phyloP scores from a whole-genome alignment of 1,140 invertebrate genomes.

The Lerema accius region DNA sequence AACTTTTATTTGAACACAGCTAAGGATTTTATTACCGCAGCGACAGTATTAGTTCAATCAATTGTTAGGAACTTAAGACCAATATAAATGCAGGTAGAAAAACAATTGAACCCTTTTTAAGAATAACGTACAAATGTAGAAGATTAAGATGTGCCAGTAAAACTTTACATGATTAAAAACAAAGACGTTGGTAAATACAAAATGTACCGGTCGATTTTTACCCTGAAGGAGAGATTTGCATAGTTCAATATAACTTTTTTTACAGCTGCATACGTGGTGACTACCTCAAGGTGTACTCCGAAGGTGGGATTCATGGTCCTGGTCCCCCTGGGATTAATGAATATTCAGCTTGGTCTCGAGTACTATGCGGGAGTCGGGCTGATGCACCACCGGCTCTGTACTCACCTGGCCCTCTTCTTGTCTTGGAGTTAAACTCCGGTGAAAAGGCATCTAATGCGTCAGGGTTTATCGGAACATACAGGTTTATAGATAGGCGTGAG shows the following conservation, averaged over 20 bases:
- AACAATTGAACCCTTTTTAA: too few relatives aligned
- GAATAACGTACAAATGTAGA: too few relatives aligned
- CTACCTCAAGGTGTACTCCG: constrained; percentile 90
- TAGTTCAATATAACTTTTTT: constrained; percentile 30
- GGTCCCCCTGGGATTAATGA: constrained; percentile 88
- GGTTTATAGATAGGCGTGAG: constrained; percentile 92
- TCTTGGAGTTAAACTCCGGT: constrained; percentile 90
- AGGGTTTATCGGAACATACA: constrained; percentile 91
- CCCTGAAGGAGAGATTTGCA: too few relatives aligned
- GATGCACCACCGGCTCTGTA: constrained; percentile 90
- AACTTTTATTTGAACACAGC: too few relatives aligned
- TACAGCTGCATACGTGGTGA: constrained; percentile 89
- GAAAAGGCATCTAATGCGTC: constrained; percentile 84
- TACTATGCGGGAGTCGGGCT: constrained; percentile 89
- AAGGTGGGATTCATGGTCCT: constrained; percentile 84
- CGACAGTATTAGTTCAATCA: too few relatives aligned
- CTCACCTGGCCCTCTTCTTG: constrained; percentile 89
- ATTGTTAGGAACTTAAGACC: too few relatives aligned
- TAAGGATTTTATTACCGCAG: too few relatives aligned
- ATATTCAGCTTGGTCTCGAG: constrained; percentile 88
- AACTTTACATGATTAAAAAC: too few relatives aligned
- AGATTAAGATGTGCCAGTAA: too few relatives aligned
- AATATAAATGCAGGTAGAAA: too few relatives aligned
- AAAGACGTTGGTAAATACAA: too few relatives aligned
- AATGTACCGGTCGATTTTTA: too few relatives aligned